A percentile compares a stretch with the other conserved stretches of the same genome.
These are phyloP conservation scores for Drosophila longiperda DNA, from an alignment of 2,888 invertebrate genomes.

Conservation along the genomic window DNA sequence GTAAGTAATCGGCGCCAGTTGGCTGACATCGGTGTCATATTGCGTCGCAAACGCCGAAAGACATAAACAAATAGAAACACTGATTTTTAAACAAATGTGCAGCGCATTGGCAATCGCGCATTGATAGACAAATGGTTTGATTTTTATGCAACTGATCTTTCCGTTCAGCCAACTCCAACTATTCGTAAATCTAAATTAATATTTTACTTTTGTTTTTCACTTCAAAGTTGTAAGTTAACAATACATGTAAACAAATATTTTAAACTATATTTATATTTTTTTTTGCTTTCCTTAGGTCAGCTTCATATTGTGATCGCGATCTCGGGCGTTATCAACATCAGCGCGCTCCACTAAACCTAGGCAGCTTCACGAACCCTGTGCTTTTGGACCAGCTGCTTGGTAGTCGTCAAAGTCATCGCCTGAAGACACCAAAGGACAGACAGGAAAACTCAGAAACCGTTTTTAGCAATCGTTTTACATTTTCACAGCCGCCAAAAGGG, in stretches of 20 bases:
- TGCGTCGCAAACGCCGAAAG: constrained; percentile 4
- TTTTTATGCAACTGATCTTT: background rate
- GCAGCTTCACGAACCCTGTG: constrained; percentile 37
- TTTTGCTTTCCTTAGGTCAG: background rate
- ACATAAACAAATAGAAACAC: constrained; percentile 41
- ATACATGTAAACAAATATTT: background rate
- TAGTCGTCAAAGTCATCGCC: background rate
- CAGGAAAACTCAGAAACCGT: background rate
- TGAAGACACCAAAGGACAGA: background rate
- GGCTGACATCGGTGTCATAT: constrained; percentile 11
- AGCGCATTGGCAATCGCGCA: constrained; percentile 20
- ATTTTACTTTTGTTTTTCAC: background rate
- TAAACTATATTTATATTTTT: background rate
- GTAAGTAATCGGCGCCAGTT: constrained; percentile 35
- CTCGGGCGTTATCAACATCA: constrained; percentile 38
- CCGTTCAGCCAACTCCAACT: background rate
- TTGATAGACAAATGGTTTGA: background rate
- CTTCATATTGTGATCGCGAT: constrained; percentile 27
- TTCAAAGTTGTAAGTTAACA: background rate
- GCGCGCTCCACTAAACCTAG: constrained; percentile 36
- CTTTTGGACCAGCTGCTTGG: constrained; percentile 8
- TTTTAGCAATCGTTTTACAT: background rate
- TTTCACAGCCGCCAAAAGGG: background rate
- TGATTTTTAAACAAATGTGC: constrained; percentile 37
- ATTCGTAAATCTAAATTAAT: background rate